Percentiles rank a stretch among this genome's conserved stretches.
Conservation (phyloP, 2,888 invertebrate species). For the Allolobophora icterica region DNA sequence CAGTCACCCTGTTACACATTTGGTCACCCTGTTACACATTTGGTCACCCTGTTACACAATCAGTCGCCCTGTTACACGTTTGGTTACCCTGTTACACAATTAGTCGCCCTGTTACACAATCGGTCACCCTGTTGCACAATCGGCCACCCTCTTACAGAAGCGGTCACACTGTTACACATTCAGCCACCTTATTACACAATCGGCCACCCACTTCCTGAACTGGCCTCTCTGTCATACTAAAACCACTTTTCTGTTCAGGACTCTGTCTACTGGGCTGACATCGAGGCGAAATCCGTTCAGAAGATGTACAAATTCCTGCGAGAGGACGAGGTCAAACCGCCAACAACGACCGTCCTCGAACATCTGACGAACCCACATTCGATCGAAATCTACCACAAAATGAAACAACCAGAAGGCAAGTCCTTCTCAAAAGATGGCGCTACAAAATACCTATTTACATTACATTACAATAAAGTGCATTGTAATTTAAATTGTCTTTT, state of each 20-base stretch:
- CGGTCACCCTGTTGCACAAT: background rate
- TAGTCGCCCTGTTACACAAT: background rate
- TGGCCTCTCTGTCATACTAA: too few relatives aligned
- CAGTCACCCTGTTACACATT: background rate
- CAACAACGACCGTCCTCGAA: background rate
- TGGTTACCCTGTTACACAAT: too few relatives aligned
- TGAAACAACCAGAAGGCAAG: constrained; percentile 21
- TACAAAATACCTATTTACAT: background rate
- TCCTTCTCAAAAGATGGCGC: background rate
- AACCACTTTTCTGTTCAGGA: constrained; percentile 68
- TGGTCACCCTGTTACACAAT: background rate
- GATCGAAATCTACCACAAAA: background rate
- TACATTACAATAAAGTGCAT: background rate
- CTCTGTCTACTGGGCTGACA: constrained; percentile 97
- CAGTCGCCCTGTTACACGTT: background rate
- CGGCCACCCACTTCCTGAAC: background rate
- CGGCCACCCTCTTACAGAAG: too few relatives aligned
- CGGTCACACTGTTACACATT: background rate
- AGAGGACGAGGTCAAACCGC: background rate
- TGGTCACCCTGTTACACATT: too few relatives aligned
- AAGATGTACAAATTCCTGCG: constrained; percentile 83
- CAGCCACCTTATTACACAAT: too few relatives aligned
- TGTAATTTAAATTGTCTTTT: background rate
- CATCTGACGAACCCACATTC: constrained; percentile 8
- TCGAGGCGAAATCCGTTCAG: constrained; percentile 90